Evolutionary conservation across 2,113 vertebrate species (phyloP).

Genomic region (Amphilophus citrinellus): DNA sequence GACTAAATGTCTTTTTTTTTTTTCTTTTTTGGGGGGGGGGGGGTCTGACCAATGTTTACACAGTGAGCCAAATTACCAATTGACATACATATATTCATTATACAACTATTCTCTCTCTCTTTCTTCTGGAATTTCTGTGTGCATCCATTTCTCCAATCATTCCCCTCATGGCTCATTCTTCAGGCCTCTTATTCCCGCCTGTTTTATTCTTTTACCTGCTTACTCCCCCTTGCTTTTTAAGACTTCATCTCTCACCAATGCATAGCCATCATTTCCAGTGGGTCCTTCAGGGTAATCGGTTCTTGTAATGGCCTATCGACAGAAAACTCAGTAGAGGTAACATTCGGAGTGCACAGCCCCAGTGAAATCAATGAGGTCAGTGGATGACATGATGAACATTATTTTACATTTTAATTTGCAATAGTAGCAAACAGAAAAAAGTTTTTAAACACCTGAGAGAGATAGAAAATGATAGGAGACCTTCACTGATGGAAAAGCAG

Average conservation of each 20-base stretch:
- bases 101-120: not conserved
- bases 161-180: not conserved
- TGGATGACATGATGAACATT: not conserved
- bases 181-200: not conserved
- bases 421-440: not conserved
- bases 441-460: not conserved
- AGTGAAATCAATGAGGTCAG: not conserved
- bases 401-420: not conserved
- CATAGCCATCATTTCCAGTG: not conserved
- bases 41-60: not conserved
- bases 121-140: not conserved
- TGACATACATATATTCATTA: not conserved
- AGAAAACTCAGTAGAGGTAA: not conserved
- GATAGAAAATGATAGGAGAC: not conserved
- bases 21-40: too few species aligned
- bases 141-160: not conserved
- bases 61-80: not conserved
- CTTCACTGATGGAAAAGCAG: not conserved
- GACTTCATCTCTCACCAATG: constrained; percentile 1
- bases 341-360: not conserved
- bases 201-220: too few species aligned
- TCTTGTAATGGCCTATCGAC: constrained; percentile 2
- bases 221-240: not conserved
- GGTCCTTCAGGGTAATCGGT: constrained; percentile 15
- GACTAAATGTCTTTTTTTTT: too few species aligned